phyloP scores from a whole-genome alignment of 2,113 vertebrate genomes.

The Gobiocypris rarus region DNA sequence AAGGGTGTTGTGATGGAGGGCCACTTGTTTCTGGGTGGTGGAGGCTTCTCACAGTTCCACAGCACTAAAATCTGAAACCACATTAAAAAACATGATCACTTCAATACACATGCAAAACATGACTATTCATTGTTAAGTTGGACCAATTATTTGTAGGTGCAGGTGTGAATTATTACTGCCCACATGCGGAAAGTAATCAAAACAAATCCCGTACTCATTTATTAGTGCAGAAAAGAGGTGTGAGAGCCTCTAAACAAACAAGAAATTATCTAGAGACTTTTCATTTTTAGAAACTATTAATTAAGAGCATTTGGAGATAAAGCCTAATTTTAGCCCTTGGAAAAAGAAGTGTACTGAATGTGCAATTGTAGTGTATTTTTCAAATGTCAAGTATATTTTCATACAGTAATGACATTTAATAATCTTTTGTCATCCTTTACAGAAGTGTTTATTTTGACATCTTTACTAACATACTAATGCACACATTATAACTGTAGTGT shows the following conservation, averaged over 20 bases:
- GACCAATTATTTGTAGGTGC: not conserved
- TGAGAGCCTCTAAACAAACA: not conserved
- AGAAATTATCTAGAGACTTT: not conserved
- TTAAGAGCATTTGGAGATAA: not conserved
- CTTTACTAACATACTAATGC: no score
- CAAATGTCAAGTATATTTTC: no score
- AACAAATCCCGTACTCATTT: not conserved
- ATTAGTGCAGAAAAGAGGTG: not conserved
- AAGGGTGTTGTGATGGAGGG: conserved; percentile 81
- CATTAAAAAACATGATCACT: not conserved
- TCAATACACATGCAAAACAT: not conserved
- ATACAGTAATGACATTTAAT: no score
- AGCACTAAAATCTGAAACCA: conserved; percentile 76
- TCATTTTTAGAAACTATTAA: conserved; percentile 5
- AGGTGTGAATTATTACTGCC: not conserved
- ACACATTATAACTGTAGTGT: no score
- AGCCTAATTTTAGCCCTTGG: not conserved
- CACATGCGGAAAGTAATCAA: not conserved
- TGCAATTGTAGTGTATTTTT: no score
- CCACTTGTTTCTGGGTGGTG: conserved; percentile 79
- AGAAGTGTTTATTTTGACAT: no score
- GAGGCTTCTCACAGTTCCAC: conserved; percentile 81
- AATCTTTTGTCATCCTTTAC: no score
- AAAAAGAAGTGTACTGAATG: no score
- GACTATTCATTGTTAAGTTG: not conserved